Evolutionary conservation across 2,888 invertebrate species (phyloP).

Genomic region (Dolomedes plantarius): DNA sequence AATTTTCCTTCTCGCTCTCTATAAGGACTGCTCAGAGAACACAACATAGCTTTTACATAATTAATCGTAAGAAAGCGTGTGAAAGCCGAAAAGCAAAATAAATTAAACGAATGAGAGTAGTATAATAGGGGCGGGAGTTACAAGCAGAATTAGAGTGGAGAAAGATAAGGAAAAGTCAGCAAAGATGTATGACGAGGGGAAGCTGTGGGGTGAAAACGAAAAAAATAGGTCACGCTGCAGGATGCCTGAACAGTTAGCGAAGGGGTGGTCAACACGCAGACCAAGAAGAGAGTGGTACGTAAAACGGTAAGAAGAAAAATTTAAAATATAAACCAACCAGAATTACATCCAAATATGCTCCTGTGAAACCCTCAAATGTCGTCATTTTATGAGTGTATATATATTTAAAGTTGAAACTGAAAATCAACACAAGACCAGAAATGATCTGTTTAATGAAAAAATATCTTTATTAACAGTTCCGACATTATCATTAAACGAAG

Average conservation of each 20-base stretch:
- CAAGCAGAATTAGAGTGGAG: background rate
- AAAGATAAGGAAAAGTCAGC: background rate
- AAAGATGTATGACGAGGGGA: constrained; percentile 2
- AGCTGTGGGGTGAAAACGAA: background rate
- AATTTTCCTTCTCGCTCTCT: too few relatives aligned
- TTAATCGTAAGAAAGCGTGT: background rate
- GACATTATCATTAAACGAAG: too few relatives aligned
- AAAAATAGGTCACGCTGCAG: background rate
- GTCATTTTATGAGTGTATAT: too few relatives aligned
- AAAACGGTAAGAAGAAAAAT: too few relatives aligned
- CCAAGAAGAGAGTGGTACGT: background rate
- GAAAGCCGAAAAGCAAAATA: background rate
- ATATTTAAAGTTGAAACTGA: too few relatives aligned
- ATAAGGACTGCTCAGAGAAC: too few relatives aligned
- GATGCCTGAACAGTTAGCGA: background rate
- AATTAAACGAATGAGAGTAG: background rate
- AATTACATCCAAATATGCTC: too few relatives aligned
- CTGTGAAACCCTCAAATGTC: too few relatives aligned
- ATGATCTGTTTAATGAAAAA: too few relatives aligned
- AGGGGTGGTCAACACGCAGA: background rate
- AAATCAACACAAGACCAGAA: too few relatives aligned
- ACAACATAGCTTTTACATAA: constrained; percentile 1
- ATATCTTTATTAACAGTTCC: too few relatives aligned
- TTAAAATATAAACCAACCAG: too few relatives aligned
- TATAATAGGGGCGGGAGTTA: background rate